Evolutionary conservation across 2,888 invertebrate genomes (phyloP), one percentile per base, ranked within the genome.

Genomic region (Atherix ibis): DNA sequence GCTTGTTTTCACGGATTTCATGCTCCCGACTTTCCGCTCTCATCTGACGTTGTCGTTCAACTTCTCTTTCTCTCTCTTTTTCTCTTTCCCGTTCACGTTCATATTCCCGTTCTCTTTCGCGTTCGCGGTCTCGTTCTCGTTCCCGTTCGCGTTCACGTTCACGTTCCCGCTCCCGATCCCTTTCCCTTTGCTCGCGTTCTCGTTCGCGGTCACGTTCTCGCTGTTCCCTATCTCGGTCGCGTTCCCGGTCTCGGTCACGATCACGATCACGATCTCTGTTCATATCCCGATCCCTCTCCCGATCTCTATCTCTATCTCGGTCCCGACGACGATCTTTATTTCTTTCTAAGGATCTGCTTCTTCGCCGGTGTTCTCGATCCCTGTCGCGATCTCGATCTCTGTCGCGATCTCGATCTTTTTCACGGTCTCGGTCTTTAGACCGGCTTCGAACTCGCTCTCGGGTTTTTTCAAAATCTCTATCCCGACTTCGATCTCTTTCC

Each of bases 91-190:
- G 51, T 3, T 58, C 50, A 64, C 65, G 44, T 63, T 62, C 53
- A 50, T 51, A 42, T 50, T 54, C 48, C 63, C 73, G 65, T 64
- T 61, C 67, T 63, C 56, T 64, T 62, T 58, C 50, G 51, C 51
- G 43, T 50, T 54, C 48, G 63, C 73, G 65, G 64, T 61, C 67
- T 63, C 56, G 64, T 62, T 66, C 50, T 44, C 68, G 48, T 54
- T 65, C 43, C 49, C 66, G 44, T 54, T 58, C 38, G 48, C 67
- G 44, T 51, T 65, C 54, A 43, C 62, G 48, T 49, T 71, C 60
- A 44, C 67, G 41, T 49, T 66, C 49, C 42, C 61, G 44, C 39
- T 44, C 44, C 1, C 49, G 41, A 18, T 44, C 44, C 2, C 44
- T 37, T 28, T 53, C 52, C 14, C 52, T 46, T 19, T 43, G 37